Percentiles rank a stretch among this genome's conserved stretches.
Evolutionary conservation across 2,888 invertebrate species (phyloP).

Genomic region (Drosophila barbarae): DNA sequence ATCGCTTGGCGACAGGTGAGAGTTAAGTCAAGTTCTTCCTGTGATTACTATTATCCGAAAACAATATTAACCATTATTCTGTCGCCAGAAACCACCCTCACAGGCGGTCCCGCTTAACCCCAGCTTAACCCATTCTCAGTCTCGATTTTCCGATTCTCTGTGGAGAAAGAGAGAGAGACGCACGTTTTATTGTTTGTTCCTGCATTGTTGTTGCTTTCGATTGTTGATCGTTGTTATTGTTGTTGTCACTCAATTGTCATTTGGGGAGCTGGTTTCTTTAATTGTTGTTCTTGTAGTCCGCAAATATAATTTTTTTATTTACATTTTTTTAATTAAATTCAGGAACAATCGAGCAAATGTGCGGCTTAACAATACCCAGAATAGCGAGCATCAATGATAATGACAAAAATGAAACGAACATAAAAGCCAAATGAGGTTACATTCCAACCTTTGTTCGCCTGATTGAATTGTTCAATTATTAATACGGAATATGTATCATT

Average conservation of each 20-base stretch:
- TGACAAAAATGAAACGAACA: constrained; percentile 40
- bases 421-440: constrained; percentile 52
- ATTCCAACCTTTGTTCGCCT: constrained; percentile 46
- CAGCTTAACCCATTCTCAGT: constrained; percentile 28
- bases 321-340: constrained; percentile 68
- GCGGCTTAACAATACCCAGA: constrained; percentile 59
- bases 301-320: constrained; percentile 42
- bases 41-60: constrained; percentile 17
- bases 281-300: constrained; percentile 24
- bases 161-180: constrained; percentile 40
- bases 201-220: constrained; percentile 52
- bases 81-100: constrained; percentile 25
- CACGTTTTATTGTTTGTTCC: constrained; percentile 56
- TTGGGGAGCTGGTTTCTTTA: constrained; percentile 45
- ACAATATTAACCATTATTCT: constrained; percentile 37
- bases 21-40: constrained; percentile 29
- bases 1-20: constrained; percentile 6
- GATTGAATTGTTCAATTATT: constrained; percentile 56
- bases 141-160: constrained; percentile 25
- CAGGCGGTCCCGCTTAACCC: constrained; percentile 17
- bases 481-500: constrained; percentile 24
- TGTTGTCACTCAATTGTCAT: constrained; percentile 59
- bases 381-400: constrained; percentile 48
- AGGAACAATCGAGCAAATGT: constrained; percentile 60
- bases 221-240: constrained; percentile 48